Conservation (phyloP, 2,888 invertebrate genomes). For the Lagria hirta region DNA sequence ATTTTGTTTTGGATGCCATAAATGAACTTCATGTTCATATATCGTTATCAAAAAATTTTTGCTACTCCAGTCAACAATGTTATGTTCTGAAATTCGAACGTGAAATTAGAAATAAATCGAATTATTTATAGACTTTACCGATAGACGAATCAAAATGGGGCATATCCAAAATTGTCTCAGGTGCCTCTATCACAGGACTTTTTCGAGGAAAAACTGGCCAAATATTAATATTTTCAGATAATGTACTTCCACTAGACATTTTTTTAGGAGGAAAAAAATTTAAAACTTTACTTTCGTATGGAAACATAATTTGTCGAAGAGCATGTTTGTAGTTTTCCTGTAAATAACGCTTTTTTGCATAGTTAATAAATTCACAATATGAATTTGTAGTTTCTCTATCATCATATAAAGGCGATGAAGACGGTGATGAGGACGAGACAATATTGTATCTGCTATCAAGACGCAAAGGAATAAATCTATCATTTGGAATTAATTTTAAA, state of each 20-base stretch:
- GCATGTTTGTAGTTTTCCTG: slow-evolving; percentile 9
- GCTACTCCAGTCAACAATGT: slow-evolving; percentile 17
- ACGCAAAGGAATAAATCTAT: slow-evolving; percentile 5
- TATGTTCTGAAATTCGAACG: slow-evolving; percentile 4
- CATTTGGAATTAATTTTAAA: too few species aligned
- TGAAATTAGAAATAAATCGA: too few species aligned
- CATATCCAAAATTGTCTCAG: slow-evolving; percentile 13
- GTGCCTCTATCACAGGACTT: slow-evolving; percentile 14
- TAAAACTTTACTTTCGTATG: slow-evolving; percentile 9
- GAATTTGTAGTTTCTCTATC: too few species aligned
- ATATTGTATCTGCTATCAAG: background rate
- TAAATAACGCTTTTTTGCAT: slow-evolving; percentile 16
- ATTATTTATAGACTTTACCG: too few species aligned
- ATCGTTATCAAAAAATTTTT: slow-evolving; percentile 12
- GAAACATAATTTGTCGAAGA: slow-evolving; percentile 4
- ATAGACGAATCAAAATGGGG: slow-evolving; percentile 9
- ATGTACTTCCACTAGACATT: background rate
- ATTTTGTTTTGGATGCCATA: slow-evolving; percentile 1
- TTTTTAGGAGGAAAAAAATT: slow-evolving; percentile 20
- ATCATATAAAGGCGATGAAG: too few species aligned
- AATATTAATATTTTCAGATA: background rate
- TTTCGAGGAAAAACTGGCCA: slow-evolving; percentile 16
- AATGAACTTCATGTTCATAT: slow-evolving; percentile 17
- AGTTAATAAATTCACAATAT: slow-evolving; percentile 7
- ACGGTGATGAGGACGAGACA: background rate